These are phyloP conservation scores for Drosophila algonquin DNA, from an alignment of 2,888 invertebrate species.

Conservation along the genomic window DNA sequence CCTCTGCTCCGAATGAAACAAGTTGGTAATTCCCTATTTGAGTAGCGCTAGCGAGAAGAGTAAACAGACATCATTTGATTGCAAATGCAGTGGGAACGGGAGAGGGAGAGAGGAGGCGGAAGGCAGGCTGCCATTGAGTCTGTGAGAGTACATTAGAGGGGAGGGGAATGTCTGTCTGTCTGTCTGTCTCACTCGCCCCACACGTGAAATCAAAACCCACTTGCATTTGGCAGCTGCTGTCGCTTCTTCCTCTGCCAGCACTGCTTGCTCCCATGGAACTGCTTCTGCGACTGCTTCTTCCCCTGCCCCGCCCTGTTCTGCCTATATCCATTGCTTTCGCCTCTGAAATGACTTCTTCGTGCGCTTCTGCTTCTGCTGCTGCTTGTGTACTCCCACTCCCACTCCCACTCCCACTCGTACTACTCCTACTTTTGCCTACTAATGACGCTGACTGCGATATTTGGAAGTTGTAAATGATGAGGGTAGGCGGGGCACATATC, in stretches of 20 bases:
- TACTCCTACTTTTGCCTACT: slow-evolving; percentile 9
- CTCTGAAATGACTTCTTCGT: not conserved
- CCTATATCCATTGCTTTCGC: not conserved
- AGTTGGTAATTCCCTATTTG: slow-evolving; percentile 49
- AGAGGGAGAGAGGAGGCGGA: not conserved
- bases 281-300: not conserved
- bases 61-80: slow-evolving; percentile 47
- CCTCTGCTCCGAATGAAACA: slow-evolving; percentile 8
- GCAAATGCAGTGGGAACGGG: slow-evolving; percentile 12
- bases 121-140: not conserved
- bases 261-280: not conserved
- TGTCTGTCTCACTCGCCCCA: slow-evolving; percentile 1
- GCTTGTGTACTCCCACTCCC: not conserved
- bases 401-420: not conserved
- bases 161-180: not conserved
- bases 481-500: slow-evolving; percentile 16
- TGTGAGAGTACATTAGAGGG: not conserved
- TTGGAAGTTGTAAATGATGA: slow-evolving; percentile 13
- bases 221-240: slow-evolving; percentile 40
- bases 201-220: slow-evolving; percentile 46
- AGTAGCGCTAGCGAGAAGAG: slow-evolving; percentile 39
- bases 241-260: slow-evolving; percentile 9
- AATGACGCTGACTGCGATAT: slow-evolving; percentile 16
- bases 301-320: not conserved
- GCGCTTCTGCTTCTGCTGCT: not conserved